phyloP scores from a whole-genome alignment of 1,140 invertebrate species.

The Meteorus sp. region DNA sequence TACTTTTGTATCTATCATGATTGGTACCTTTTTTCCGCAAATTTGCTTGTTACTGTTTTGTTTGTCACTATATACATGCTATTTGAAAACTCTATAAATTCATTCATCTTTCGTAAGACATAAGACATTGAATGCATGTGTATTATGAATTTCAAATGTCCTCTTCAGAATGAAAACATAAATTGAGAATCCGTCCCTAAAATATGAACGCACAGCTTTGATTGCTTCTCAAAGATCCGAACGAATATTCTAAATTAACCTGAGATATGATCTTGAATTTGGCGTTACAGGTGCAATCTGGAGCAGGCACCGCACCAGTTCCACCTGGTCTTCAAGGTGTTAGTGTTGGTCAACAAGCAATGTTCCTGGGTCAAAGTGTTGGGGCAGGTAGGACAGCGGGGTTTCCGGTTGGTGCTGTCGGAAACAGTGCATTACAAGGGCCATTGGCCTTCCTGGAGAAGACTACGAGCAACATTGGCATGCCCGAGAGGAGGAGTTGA shows the following conservation, averaged over 20 bases:
- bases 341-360: slow-evolving; percentile 53
- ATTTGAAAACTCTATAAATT: too few relatives aligned
- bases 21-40: not conserved
- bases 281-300: slow-evolving; percentile 52
- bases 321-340: slow-evolving; percentile 50
- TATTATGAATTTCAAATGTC: too few relatives aligned
- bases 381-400: slow-evolving; percentile 36
- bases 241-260: too few relatives aligned
- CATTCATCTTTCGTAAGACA: too few relatives aligned
- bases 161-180: too few relatives aligned
- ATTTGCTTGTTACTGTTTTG: too few relatives aligned
- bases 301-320: slow-evolving; percentile 36
- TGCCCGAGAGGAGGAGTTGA: slow-evolving; percentile 66
- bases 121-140: too few relatives aligned
- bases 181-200: too few relatives aligned
- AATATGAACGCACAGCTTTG: too few relatives aligned
- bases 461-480: slow-evolving; percentile 74
- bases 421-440: slow-evolving; percentile 62
- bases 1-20: slow-evolving; percentile 25
- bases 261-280: slow-evolving; percentile 15
- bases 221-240: too few relatives aligned
- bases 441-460: slow-evolving; percentile 71
- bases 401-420: slow-evolving; percentile 47
- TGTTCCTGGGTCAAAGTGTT: slow-evolving; percentile 50
- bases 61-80: too few relatives aligned